phyloP scores from a whole-genome alignment of 2,113 vertebrate species.

The Geococcyx californianus region DNA sequence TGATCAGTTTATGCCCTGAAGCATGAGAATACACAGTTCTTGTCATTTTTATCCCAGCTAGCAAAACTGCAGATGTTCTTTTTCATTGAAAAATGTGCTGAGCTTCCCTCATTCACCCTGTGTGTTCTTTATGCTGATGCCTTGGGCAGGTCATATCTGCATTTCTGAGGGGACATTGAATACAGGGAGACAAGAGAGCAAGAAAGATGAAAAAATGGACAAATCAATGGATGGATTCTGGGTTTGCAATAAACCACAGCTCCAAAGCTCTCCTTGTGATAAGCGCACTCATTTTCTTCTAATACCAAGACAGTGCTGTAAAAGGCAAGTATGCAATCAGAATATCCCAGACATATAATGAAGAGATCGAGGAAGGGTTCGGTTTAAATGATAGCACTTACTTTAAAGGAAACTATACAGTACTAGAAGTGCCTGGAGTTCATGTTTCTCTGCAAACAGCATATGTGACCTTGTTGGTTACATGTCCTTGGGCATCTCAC shows the following conservation, averaged over 20 bases:
- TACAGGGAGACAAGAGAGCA: background rate
- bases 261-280: background rate
- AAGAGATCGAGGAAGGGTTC: background rate
- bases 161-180: slow-evolving; percentile 10
- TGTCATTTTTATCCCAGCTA: slow-evolving; percentile 49
- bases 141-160: slow-evolving; percentile 31
- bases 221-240: slow-evolving; percentile 4
- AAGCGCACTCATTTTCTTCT: background rate
- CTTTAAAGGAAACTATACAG: background rate
- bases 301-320: background rate
- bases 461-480: background rate
- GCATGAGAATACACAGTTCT: slow-evolving; percentile 25
- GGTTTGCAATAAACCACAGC: background rate
- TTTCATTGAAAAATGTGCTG: slow-evolving; percentile 56
- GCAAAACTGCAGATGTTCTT: slow-evolving; percentile 40
- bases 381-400: background rate
- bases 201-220: background rate
- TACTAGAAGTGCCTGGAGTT: background rate
- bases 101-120: background rate
- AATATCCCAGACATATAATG: background rate
- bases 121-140: slow-evolving; percentile 33
- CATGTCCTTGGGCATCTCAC: background rate
- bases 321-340: background rate
- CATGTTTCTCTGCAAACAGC: background rate
- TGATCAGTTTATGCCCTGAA: slow-evolving; percentile 61